Percentiles rank a stretch among this genome's conserved stretches.
phyloP scores from a whole-genome alignment of 2,888 invertebrate species.

The Platycnemis pennipes region DNA sequence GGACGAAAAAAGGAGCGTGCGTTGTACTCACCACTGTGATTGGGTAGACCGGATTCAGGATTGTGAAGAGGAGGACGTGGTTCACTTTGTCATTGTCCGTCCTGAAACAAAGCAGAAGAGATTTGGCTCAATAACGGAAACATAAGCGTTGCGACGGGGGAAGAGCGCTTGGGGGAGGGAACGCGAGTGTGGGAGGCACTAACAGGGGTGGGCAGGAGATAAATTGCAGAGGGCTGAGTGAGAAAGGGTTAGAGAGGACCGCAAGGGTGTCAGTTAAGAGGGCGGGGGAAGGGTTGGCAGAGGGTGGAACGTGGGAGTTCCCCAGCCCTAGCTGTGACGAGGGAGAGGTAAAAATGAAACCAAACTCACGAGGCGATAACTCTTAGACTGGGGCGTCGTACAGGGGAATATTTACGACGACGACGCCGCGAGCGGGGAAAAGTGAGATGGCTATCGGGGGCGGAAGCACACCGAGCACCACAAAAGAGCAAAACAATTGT shows the following conservation, averaged over 20 bases:
- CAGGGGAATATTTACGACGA: not conserved
- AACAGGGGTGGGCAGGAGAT: not conserved
- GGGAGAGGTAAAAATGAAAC: not conserved
- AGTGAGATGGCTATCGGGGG: not conserved
- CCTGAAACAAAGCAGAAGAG: conserved; percentile 78
- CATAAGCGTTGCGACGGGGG: conserved; percentile 36
- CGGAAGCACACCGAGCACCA: not conserved
- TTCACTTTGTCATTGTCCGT: conserved; percentile 94
- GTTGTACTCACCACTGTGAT: conserved; percentile 96
- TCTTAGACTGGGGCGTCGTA: not conserved
- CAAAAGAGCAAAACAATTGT: not conserved
- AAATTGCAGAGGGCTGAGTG: conserved; percentile 26
- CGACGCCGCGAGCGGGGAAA: too few relatives aligned
- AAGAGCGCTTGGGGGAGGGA: not conserved
- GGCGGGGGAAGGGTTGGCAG: not conserved
- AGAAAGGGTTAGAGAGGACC: not conserved
- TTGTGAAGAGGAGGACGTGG: conserved; percentile 97
- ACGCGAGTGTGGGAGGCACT: not conserved
- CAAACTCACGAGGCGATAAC: conserved; percentile 30
- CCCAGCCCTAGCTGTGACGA: not conserved
- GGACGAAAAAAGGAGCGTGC: not conserved
- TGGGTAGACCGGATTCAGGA: conserved; percentile 98
- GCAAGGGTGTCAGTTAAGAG: not conserved
- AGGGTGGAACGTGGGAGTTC: not conserved
- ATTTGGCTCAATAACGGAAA: conserved; percentile 72